Conservation (phyloP, 2,797 vertebrate genomes). For the Acrossocheilus fasciatus region DNA sequence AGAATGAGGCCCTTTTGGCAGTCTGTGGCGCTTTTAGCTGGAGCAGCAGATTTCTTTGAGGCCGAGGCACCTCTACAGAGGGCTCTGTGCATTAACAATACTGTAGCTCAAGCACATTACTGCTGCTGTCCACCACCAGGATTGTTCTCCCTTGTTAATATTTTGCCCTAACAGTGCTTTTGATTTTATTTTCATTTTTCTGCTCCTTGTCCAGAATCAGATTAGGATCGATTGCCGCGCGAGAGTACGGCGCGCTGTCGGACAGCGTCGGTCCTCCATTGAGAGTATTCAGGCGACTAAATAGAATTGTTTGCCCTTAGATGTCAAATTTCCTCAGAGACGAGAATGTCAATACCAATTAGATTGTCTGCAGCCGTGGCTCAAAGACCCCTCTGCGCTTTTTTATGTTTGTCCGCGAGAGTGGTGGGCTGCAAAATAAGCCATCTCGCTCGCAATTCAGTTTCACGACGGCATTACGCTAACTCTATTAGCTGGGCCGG, state of each 20-base stretch:
- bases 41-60: conserved; percentile 85
- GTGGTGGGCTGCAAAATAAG: conserved; percentile 76
- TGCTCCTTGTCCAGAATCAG: conserved; percentile 73
- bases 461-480: conserved; percentile 82
- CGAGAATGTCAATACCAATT: conserved; percentile 88
- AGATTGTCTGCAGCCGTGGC: conserved; percentile 83
- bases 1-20: conserved; percentile 79
- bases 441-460: conserved; percentile 83
- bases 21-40: conserved; percentile 79
- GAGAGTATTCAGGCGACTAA: conserved; percentile 85
- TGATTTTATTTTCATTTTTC: conserved; percentile 86
- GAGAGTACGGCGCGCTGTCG: conserved; percentile 12
- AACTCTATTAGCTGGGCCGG: conserved; percentile 76
- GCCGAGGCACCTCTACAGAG: conserved; percentile 74
- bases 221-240: conserved; percentile 84
- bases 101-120: conserved; percentile 78
- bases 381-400: conserved; percentile 61
- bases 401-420: conserved; percentile 52
- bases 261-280: conserved; percentile 74
- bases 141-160: conserved; percentile 84
- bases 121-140: conserved; percentile 66
- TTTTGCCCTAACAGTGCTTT: conserved; percentile 81
- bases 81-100: conserved; percentile 79
- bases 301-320: conserved; percentile 89
- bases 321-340: conserved; percentile 87